Evolutionary conservation across 2,113 vertebrate genomes (phyloP).

Genomic region (Brienomyrus longianalis): DNA sequence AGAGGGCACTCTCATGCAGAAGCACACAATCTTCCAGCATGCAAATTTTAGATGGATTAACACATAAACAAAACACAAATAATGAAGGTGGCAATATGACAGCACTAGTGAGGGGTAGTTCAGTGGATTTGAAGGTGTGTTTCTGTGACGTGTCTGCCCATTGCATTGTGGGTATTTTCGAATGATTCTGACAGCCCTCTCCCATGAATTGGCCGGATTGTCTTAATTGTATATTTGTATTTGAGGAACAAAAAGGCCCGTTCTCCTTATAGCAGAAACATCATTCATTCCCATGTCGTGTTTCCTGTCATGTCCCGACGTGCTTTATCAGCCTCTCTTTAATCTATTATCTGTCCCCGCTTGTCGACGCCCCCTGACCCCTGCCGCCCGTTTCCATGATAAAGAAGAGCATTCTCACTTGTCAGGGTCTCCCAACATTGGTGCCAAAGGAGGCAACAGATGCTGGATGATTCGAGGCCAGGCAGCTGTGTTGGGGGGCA

Average conservation of each 20-base stretch:
- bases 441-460: conserved; percentile 9
- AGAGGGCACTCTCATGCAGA: conserved; percentile 6
- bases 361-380: neutral
- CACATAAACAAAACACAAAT: neutral
- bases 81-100: neutral
- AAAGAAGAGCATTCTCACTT: conserved; percentile 1
- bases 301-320: neutral
- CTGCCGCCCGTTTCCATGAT: neutral
- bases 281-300: neutral
- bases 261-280: neutral
- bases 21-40: neutral
- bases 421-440: neutral
- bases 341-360: conserved; percentile 8
- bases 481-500: neutral
- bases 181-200: neutral
- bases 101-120: neutral
- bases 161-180: neutral
- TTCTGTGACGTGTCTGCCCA: neutral
- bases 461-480: neutral
- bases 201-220: neutral
- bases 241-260: neutral
- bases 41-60: neutral
- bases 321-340: neutral
- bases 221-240: neutral
- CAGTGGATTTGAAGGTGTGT: neutral